Evolutionary conservation across 2,888 invertebrate genomes (phyloP), one percentile per base, ranked within the genome.

Genomic region (Epinotia brunnichana): DNA sequence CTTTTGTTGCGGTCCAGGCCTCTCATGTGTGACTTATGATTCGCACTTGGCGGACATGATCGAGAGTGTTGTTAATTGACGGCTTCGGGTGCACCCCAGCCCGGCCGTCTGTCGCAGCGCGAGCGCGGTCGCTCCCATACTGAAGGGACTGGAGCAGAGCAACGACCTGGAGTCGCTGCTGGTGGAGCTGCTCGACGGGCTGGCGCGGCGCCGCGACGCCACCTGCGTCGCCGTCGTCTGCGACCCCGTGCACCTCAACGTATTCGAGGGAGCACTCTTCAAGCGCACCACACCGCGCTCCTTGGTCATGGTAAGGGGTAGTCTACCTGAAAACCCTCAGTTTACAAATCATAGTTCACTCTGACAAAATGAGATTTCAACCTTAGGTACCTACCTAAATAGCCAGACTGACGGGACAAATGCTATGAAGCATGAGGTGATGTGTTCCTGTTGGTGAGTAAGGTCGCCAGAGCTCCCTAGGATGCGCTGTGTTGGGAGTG

Each of bases 171-270:
- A 90, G 76, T 77, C 79, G 1, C 74, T 92, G 0, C 78, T 92
- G 0, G 82, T 88, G 1, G 90, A 89, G 73, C 76, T 91, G 5
- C 74, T 92, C 11, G 87, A 89, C 60, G 78, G 76, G 0, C 73
- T 89, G 63, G 77, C 80, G 1, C 77, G 78, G 5, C 77, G 76
- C 21, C 88, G 86, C 35, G 89, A 90, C 71, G 79, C 91, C 70
- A 89, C 94, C 17, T 95, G 95, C 79, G 82, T 94, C 3, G 89
- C 92, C 0, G 81, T 95, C 5, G 83, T 95, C 2, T 91, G 91
- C 44, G 95, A 95, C 79, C 77, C 89, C 0, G 86, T 94, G 0
- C 94, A 95, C 77, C 84, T 93, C 59, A 90, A 92, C 64, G 83
- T 94, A 15, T 94, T 95, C 74, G 89, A 91, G 63, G 93, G 90